A percentile compares a stretch with the other conserved stretches of the same genome.
Conservation (phyloP, 2,113 vertebrate species). For the Larimichthys crocea region DNA sequence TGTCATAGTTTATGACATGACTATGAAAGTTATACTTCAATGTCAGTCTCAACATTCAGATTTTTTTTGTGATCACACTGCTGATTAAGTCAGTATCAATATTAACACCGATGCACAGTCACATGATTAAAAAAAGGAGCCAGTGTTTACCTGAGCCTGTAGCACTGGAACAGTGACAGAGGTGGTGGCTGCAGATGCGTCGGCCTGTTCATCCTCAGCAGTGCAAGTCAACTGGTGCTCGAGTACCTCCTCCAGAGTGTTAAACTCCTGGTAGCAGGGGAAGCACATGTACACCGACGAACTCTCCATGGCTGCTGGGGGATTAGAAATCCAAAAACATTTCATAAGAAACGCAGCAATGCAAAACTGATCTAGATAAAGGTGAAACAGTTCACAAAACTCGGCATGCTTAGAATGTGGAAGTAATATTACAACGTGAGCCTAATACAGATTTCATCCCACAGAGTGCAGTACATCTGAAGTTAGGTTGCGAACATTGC, state of each 20-base stretch:
- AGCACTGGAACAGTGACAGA: slow-evolving; percentile 44
- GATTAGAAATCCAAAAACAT: slow-evolving; percentile 56
- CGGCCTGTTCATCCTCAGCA: slow-evolving; percentile 76
- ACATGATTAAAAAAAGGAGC: background rate
- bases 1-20: slow-evolving; percentile 39
- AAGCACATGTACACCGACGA: slow-evolving; percentile 93
- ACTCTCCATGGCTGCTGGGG: slow-evolving; percentile 75
- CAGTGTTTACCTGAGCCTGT: slow-evolving; percentile 67
- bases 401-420: slow-evolving; percentile 45
- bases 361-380: slow-evolving; percentile 54
- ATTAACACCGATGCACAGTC: background rate
- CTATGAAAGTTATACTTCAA: slow-evolving; percentile 29
- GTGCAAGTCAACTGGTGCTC: slow-evolving; percentile 90
- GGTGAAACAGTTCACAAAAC: slow-evolving; percentile 56
- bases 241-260: slow-evolving; percentile 91
- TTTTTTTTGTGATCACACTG: slow-evolving; percentile 1
- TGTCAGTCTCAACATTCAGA: slow-evolving; percentile 26
- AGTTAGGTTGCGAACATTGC: slow-evolving; percentile 76
- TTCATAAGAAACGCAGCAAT: slow-evolving; percentile 48
- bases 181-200: slow-evolving; percentile 50
- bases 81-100: slow-evolving; percentile 7
- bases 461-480: slow-evolving; percentile 39
- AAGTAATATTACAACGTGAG: slow-evolving; percentile 41
- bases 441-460: slow-evolving; percentile 31
- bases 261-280: slow-evolving; percentile 91